Base-by-base conservation (phyloP, 2,113 vertebrate genomes). In the Oryzias javanicus region DNA sequence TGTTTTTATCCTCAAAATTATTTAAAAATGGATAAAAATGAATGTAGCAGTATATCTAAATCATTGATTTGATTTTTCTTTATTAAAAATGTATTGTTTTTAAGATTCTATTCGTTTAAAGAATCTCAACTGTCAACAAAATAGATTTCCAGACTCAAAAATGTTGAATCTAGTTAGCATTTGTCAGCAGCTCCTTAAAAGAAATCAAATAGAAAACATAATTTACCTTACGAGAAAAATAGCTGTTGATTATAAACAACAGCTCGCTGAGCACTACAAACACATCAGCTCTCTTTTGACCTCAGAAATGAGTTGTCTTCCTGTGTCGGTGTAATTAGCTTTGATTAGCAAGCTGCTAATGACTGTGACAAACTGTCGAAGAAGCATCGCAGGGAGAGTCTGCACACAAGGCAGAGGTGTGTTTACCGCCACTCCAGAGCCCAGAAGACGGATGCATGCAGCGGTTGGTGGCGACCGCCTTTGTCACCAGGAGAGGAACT, bases 241-340 rank as follows among this genome's bases (percentile, higher is more conserved):
- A 60, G n/a, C 54, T 50, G 70, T 53, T 75, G 66, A 77, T 86
- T 77, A 72, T 57, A 47, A 78, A 60, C 67, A 35, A 18, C 4
- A 64, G 44, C 59, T 78, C 47, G 57, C 65, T 81, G 67, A 68
- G 57, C 67, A 46, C 49, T 47, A 14, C 70, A 81, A 74, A 81
- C 72, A 65, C 63, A 59, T 67, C 60, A 10, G 50, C 79, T 17
- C 70, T 79, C 55, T 56, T 70, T 76, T 80, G 70, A 13, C 50
- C 80, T 75, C 74, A 78, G 78, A 78, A 83, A 76, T 80, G 48
- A 80, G 76, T 59, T 74, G 68, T 76, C 83, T 73, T 64, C 62
- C 75, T 71, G 74, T 74, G 78, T 77, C 72, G 6, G 1, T 80
- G 83, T 80, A 86, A 86, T 88, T 85, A 85, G 80, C 78, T 72